Conservation (phyloP, 2,888 invertebrate species). For the Drosophila merina region DNA sequence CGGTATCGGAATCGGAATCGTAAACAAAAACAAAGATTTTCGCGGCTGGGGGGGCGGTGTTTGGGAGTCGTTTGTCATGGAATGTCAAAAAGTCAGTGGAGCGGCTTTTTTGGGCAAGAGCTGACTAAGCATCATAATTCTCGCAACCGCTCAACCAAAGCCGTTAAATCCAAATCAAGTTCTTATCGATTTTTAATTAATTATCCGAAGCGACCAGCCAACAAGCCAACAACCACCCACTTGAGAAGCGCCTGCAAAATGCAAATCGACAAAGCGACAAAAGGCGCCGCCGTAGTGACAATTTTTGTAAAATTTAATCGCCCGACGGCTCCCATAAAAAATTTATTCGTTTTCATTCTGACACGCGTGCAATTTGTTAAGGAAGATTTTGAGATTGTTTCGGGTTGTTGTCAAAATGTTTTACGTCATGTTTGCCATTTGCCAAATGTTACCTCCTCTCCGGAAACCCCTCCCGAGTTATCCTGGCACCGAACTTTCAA, state of each 20-base stretch:
- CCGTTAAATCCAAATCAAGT: slow-evolving; percentile 73
- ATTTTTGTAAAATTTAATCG: slow-evolving; percentile 49
- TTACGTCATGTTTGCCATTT: slow-evolving; percentile 68
- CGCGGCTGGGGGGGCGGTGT: neutral
- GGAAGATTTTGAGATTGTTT: slow-evolving; percentile 47
- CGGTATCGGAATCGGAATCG: slow-evolving; percentile 34
- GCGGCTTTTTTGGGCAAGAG: slow-evolving; percentile 12
- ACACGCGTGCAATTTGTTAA: slow-evolving; percentile 71
- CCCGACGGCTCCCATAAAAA: slow-evolving; percentile 51
- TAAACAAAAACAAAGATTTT: slow-evolving; percentile 28
- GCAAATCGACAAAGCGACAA: slow-evolving; percentile 25
- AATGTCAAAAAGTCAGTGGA: slow-evolving; percentile 4
- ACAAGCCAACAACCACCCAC: slow-evolving; percentile 21
- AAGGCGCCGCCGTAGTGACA: slow-evolving; percentile 41
- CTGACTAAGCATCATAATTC: slow-evolving; percentile 73
- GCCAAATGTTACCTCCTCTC: slow-evolving; percentile 33
- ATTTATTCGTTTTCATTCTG: slow-evolving; percentile 72
- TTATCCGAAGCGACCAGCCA: slow-evolving; percentile 47
- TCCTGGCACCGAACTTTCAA: slow-evolving; percentile 31
- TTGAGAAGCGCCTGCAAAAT: slow-evolving; percentile 1
- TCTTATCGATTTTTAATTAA: slow-evolving; percentile 79
- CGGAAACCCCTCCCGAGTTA: neutral
- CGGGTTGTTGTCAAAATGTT: slow-evolving; percentile 57
- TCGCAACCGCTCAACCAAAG: slow-evolving; percentile 49
- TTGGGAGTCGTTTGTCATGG: slow-evolving; percentile 18